Conservation (phyloP, 2,113 vertebrate species). For the Pteropus alecto region DNA sequence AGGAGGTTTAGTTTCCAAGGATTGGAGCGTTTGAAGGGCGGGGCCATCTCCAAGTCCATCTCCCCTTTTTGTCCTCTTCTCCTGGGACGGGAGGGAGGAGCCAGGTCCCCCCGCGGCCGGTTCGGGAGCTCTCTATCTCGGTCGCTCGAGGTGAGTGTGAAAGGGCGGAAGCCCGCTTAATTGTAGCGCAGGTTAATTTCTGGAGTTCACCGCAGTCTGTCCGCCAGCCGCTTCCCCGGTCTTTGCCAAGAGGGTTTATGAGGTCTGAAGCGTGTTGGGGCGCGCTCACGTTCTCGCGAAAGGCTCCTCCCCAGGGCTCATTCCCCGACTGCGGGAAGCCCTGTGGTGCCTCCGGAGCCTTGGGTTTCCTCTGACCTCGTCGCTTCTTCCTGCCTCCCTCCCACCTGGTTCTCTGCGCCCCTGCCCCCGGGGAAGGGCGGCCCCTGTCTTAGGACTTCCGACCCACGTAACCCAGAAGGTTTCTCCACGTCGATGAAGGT, state of each 20-base stretch:
- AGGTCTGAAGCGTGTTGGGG: constrained; percentile 70
- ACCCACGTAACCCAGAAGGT: constrained; percentile 38
- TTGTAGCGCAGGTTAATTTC: constrained; percentile 71
- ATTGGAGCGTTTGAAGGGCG: constrained; percentile 79
- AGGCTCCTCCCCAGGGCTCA: constrained; percentile 75
- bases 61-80: constrained; percentile 77
- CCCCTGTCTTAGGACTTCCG: constrained; percentile 42
- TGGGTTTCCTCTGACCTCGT: constrained; percentile 63
- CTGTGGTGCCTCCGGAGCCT: constrained; percentile 47
- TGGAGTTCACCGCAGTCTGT: constrained; percentile 60
- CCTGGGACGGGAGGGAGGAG: constrained; percentile 77
- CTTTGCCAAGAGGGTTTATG: constrained; percentile 71
- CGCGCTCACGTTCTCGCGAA: constrained; percentile 61
- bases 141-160: constrained; percentile 73
- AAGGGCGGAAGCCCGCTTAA: constrained; percentile 66
- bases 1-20: constrained; percentile 77
- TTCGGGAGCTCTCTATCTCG: constrained; percentile 65
- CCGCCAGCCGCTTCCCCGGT: constrained; percentile 58
- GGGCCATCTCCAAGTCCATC: constrained; percentile 79
- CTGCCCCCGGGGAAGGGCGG: constrained; percentile 46
- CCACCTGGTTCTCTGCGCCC: background rate
- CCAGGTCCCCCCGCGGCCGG: constrained; percentile 70
- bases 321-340: constrained; percentile 64
- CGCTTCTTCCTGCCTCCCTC: background rate
- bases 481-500: constrained; percentile 72